phyloP scores from a whole-genome alignment of 2,797 vertebrate genomes.

The Melanotaenia parkinsoni region DNA sequence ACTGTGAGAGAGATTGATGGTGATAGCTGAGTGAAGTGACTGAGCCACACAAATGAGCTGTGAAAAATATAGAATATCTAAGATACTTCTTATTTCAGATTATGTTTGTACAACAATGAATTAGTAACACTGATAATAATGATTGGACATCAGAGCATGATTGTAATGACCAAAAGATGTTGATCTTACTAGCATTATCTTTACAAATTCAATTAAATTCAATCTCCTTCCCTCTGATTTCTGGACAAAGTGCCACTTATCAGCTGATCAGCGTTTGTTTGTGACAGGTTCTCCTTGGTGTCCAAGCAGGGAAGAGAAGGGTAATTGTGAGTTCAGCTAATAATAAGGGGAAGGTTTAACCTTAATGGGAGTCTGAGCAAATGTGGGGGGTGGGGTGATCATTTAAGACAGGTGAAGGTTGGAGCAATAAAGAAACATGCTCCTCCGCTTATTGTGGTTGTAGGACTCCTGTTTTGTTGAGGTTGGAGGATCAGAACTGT shows the following conservation, averaged over 20 bases:
- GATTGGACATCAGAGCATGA: conserved; percentile 30
- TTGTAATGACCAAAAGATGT: conserved; percentile 53
- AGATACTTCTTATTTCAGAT: background rate
- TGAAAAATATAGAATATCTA: conserved; percentile 18
- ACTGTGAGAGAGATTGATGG: conserved; percentile 36
- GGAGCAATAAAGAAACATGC: conserved; percentile 44
- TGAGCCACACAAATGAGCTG: conserved; percentile 14
- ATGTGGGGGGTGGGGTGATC: conserved; percentile 48
- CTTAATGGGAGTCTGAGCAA: conserved; percentile 57
- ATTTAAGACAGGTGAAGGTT: conserved; percentile 74
- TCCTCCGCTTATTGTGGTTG: conserved; percentile 35
- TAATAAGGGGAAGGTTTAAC: conserved; percentile 63
- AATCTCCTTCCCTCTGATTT: background rate
- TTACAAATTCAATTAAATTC: conserved; percentile 5
- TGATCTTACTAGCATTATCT: conserved; percentile 35
- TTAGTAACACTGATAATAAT: background rate
- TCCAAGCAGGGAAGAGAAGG: conserved; percentile 72
- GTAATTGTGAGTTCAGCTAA: conserved; percentile 64
- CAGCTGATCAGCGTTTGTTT: conserved; percentile 48
- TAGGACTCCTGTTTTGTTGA: conserved; percentile 67
- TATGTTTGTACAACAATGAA: background rate
- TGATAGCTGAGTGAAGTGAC: conserved; percentile 31
- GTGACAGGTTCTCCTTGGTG: conserved; percentile 65
- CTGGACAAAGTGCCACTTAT: conserved; percentile 33
- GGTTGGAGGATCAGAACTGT: conserved; percentile 40